Percentiles rank a stretch among this genome's conserved stretches.
Conservation (phyloP, 2,888 invertebrate genomes). For the Galerucella calmariensis region DNA sequence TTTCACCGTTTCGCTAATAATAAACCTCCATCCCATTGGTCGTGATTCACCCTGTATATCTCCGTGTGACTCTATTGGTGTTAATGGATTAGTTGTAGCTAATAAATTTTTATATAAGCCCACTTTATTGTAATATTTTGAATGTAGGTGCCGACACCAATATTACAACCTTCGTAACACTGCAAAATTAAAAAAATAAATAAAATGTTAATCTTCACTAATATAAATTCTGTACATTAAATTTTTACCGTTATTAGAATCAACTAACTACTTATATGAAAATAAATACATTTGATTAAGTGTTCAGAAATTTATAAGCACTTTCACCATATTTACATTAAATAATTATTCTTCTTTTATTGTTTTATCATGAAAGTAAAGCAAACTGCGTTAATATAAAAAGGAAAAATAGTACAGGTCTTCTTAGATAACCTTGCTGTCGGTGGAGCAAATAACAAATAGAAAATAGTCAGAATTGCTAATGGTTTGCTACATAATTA, state of each 20-base stretch:
- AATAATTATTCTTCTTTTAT: not conserved
- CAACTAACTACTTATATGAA: not conserved
- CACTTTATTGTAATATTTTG: no score
- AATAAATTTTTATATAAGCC: no score
- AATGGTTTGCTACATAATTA: no score
- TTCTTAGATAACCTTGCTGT: not conserved
- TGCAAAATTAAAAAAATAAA: not conserved
- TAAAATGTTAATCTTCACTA: not conserved
- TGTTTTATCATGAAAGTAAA: not conserved
- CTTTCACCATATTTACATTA: not conserved
- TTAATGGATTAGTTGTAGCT: no score
- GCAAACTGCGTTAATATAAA: not conserved
- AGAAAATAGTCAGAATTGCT: no score
- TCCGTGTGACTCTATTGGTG: no score
- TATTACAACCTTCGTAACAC: not conserved
- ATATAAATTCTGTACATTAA: not conserved
- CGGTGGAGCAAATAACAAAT: not conserved
- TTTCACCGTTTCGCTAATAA: no score
- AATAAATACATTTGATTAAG: not conserved
- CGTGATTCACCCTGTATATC: no score
- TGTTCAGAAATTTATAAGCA: not conserved
- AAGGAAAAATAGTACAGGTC: not conserved
- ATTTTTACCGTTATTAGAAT: not conserved
- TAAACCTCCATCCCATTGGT: no score
- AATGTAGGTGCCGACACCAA: no score